Conservation (phyloP, 2,888 invertebrate genomes). For the Mechanitis mazaeus region DNA sequence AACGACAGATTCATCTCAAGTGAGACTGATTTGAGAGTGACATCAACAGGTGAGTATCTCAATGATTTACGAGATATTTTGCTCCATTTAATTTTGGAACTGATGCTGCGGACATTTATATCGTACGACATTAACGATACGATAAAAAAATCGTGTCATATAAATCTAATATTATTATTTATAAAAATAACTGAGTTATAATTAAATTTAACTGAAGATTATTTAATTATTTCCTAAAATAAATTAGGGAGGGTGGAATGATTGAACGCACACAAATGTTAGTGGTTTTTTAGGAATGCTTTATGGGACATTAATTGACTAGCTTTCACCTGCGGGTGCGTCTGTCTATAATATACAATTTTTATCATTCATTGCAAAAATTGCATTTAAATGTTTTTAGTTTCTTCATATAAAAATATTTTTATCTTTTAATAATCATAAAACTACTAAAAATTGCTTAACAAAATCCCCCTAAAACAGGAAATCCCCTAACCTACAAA, state of each 20-base stretch:
- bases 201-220: slow-evolving; percentile 5
- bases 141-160: background rate
- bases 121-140: background rate
- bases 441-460: background rate
- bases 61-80: slow-evolving; percentile 17
- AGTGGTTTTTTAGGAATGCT: slow-evolving; percentile 4
- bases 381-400: no score
- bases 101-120: slow-evolving; percentile 8
- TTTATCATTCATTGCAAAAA: no score
- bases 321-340: slow-evolving; percentile 1
- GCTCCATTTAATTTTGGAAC: slow-evolving; percentile 20
- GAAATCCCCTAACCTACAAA: background rate
- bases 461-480: background rate
- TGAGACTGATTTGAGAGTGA: background rate
- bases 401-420: no score
- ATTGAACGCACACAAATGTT: slow-evolving; percentile 3
- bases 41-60: slow-evolving; percentile 17
- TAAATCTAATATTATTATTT: background rate
- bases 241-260: slow-evolving; percentile 5
- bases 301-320: slow-evolving; percentile 3
- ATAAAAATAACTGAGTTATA: background rate
- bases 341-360: background rate
- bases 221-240: slow-evolving; percentile 5
- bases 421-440: background rate
- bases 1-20: slow-evolving; percentile 6